Base-by-base conservation (phyloP, 2,888 invertebrate species). In the Oscheius myriophilus region DNA sequence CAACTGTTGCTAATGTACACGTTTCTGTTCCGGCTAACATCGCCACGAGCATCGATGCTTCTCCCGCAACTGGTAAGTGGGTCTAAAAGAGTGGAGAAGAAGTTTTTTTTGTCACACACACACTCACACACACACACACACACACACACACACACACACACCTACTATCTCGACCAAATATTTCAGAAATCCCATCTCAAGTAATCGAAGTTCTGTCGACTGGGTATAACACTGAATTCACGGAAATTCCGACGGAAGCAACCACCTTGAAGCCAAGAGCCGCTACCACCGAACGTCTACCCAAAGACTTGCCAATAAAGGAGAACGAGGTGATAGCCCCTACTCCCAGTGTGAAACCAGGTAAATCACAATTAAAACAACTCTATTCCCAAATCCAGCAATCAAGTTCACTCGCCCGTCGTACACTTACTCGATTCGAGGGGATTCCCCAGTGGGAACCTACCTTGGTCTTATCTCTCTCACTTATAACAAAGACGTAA, bases 1-100 rank as follows among this genome's bases (percentile, higher is more conserved):
- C 74, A 16, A 55, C 76, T 9, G 72, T 74, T 25, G 72, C 72
- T 16, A 78, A 76, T 57, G 72, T 81, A 0, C 72, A 70, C n/a
- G 71, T 76, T 9, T n/a, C 39, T 26, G 64, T 69, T 4, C 52
- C 63, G 1, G n/a, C 12, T 4, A 43, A 33, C 1, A n/a, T 25
- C 11, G 14, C 53, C 18, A 53, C 12, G 18, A 61, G 46, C 21
- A 21, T 25, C 14, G 46, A 61, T 33, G 39, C 9, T n/a, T 39
- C 25, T 7, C 12, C 1, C 2, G 14, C 23, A 26, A 54, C 53
- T 6, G 33, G 33, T 33, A 9, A 33, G 9, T 33, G 9, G 33
- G 11, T 54, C 12, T 14, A 39, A 23, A 25, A 25, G n/a, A n/a
- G n/a, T n/a, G n/a, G n/a, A 3, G 61, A 49, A n/a, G 61, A 61